Percentiles rank a stretch among this genome's conserved stretches.
These are phyloP conservation scores for Spisula solida DNA, from an alignment of 2,888 invertebrate genomes.

Conservation along the genomic window DNA sequence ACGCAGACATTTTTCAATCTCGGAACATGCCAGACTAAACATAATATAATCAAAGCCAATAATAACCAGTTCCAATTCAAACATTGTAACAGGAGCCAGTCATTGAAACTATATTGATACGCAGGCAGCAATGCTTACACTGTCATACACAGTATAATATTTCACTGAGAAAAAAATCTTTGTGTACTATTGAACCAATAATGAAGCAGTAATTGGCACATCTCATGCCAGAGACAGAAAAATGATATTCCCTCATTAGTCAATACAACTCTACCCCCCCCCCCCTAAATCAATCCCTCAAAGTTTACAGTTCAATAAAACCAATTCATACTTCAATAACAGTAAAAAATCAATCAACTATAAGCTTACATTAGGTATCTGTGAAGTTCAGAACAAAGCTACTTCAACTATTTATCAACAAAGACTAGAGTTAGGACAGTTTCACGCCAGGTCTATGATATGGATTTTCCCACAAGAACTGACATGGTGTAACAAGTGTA, in stretches of 20 bases:
- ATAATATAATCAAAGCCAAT: background rate
- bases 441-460: too few relatives aligned
- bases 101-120: background rate
- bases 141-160: background rate
- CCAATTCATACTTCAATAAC: too few relatives aligned
- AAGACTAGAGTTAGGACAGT: too few relatives aligned
- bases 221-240: background rate
- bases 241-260: background rate
- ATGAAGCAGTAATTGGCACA: background rate
- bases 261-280: too few relatives aligned
- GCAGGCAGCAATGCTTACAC: background rate
- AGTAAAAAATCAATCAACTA: too few relatives aligned
- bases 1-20: background rate
- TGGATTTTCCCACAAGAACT: too few relatives aligned
- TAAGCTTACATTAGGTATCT: too few relatives aligned
- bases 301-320: too few relatives aligned
- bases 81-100: background rate
- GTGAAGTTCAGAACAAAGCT: too few relatives aligned
- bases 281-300: too few relatives aligned
- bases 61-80: slow-evolving; percentile 2
- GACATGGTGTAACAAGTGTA: background rate
- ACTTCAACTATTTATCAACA: too few relatives aligned
- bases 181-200: background rate
- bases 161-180: background rate
- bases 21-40: background rate